Evolutionary conservation across 1,140 invertebrate genomes (phyloP).

Genomic region (Drosophila obscura): DNA sequence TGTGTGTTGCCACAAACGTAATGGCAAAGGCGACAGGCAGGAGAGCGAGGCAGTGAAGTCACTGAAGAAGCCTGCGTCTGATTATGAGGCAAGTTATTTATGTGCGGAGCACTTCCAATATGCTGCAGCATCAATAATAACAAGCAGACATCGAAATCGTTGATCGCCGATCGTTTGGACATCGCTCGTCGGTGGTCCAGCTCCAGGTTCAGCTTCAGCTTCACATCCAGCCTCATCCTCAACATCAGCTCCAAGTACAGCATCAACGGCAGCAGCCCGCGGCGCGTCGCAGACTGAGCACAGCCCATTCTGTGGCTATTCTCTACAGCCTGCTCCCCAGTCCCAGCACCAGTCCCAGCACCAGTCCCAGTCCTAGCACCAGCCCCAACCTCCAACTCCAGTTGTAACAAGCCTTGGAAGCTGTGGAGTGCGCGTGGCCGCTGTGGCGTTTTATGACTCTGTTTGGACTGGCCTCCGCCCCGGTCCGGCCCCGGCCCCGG

Average conservation of each 20-base stretch:
- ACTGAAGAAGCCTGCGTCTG: slow-evolving; percentile 35
- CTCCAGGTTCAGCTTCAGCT: not conserved
- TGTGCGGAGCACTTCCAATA: slow-evolving; percentile 23
- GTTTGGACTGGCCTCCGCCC: slow-evolving; percentile 56
- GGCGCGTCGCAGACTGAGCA: slow-evolving; percentile 35
- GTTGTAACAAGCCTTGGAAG: slow-evolving; percentile 70
- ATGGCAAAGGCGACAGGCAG: not conserved
- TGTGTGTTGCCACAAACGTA: slow-evolving; percentile 8
- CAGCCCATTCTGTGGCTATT: slow-evolving; percentile 25
- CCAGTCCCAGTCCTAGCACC: slow-evolving; percentile 4
- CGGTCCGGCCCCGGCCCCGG: not conserved
- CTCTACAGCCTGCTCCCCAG: not conserved
- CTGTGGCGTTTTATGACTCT: slow-evolving; percentile 78
- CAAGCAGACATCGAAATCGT: slow-evolving; percentile 58
- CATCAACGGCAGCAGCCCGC: slow-evolving; percentile 37
- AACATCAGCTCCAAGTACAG: not conserved
- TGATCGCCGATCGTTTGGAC: slow-evolving; percentile 24
- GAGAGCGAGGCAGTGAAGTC: too few relatives aligned
- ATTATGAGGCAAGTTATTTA: slow-evolving; percentile 72
- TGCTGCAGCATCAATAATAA: slow-evolving; percentile 73
- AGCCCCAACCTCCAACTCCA: slow-evolving; percentile 49
- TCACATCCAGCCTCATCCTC: not conserved
- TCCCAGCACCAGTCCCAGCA: not conserved
- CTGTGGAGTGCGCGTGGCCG: slow-evolving; percentile 59
- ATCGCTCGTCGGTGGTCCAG: slow-evolving; percentile 66